Evolutionary conservation across 2,113 vertebrate species (phyloP), one percentile per base, ranked within the genome.

Genomic region (Rhinichthys klamathensis): DNA sequence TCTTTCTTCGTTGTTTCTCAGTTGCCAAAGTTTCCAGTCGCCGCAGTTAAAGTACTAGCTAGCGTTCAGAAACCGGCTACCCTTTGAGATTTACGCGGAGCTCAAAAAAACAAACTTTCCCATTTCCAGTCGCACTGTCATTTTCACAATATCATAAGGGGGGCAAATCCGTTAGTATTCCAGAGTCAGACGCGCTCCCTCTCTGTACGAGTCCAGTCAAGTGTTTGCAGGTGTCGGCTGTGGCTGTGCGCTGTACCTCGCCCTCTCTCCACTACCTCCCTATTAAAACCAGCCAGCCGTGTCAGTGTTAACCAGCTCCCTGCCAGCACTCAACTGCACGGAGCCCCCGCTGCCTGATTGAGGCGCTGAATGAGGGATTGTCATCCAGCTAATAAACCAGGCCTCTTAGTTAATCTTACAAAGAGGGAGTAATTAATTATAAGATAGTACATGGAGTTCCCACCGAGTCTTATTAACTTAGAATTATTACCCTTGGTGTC

Each of bases 271-370:
- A 74, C 86, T 87, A 84, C 76, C 87, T 86, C 82, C 80, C 78
- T 88, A 78, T 86, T 84, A 86, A 82, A 87, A 83, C 65, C 82
- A 86, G 80, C 76, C 89, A 87, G 63, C 80, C 89, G 82, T 86
- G 85, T 86, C 86, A 79, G 76, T 82, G 85, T 92, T 92, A 92
- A 90, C 89, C 87, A 87, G 85, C 83, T 91, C 88, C 76, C 81
- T 88, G 89, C 90, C 87, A 84, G 84, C 78, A 23, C 76, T 38
- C 76, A 25, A 58, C 51, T 58, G 78, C 74, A 72, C 67, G 32
- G 70, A 85, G 78, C 76, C 76, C 76, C 80, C 58, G 41, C 78
- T 63, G 58, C 78, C 77, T 46, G 78, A 44, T 60, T 63, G 58
- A 80, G 58, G 38, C 58, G 46, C 61, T 51, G 79, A 81, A 69